A percentile compares a stretch with the other conserved stretches of the same genome.
phyloP scores from a whole-genome alignment of 1,140 invertebrate genomes.

The Panagrolaimus sp. region DNA sequence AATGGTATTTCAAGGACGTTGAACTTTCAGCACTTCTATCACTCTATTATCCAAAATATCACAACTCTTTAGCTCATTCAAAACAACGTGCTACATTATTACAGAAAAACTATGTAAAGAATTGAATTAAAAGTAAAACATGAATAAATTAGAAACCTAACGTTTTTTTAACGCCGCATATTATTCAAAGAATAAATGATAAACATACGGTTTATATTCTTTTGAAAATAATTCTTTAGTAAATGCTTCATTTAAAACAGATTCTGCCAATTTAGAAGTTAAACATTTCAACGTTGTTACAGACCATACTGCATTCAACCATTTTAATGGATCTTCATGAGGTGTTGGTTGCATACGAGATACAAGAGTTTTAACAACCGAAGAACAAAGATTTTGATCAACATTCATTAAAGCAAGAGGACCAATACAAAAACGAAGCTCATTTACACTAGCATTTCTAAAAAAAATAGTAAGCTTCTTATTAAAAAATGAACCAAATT shows the following conservation, averaged over 20 bases:
- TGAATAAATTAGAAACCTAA: no score
- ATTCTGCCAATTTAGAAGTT: not conserved
- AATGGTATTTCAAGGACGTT: no score
- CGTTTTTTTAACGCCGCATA: no score
- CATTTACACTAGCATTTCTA: not conserved
- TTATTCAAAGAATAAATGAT: no score
- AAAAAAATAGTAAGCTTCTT: not conserved
- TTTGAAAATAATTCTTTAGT: not conserved
- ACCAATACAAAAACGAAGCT: conserved; percentile 1
- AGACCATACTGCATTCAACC: conserved; percentile 2
- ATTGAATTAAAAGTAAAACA: no score
- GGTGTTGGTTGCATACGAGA: not conserved
- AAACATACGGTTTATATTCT: not conserved
- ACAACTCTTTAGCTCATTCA: no score
- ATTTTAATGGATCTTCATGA: not conserved
- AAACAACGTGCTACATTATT: no score
- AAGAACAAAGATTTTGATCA: not conserved
- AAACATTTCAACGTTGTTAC: not conserved
- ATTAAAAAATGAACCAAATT: not conserved
- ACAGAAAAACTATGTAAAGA: no score
- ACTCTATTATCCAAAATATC: no score
- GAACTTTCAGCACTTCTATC: no score
- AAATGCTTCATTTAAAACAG: not conserved
- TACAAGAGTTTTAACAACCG: not conserved
- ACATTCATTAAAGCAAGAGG: not conserved